Evolutionary conservation across 2,113 vertebrate species (phyloP).

Genomic region (Melanerpes formicivorus): DNA sequence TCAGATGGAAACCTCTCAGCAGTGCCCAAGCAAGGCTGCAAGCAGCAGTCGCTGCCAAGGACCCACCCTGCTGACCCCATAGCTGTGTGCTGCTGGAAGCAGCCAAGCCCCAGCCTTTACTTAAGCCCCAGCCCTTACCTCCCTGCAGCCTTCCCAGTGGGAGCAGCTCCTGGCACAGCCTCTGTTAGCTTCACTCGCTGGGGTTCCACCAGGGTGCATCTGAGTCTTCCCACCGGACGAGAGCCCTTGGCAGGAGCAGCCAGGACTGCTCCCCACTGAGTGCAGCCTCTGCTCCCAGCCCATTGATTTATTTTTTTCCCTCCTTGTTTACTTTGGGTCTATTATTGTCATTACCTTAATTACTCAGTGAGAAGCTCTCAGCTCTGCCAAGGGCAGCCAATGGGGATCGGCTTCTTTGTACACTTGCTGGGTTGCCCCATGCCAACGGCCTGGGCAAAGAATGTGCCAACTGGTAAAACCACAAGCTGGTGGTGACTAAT

Average conservation of each 20-base stretch:
- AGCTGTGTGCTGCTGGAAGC: background rate
- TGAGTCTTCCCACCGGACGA: background rate
- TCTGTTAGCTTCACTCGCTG: rapidly evolving
- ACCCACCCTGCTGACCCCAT: background rate
- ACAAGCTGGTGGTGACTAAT: slow-evolving; percentile 55
- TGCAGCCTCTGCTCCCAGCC: slow-evolving; percentile 22
- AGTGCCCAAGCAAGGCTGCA: background rate
- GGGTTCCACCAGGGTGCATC: background rate
- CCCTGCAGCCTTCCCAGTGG: background rate
- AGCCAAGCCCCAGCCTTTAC: slow-evolving; percentile 27
- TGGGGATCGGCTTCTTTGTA: slow-evolving; percentile 40
- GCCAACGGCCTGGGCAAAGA: background rate
- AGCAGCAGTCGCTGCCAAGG: background rate
- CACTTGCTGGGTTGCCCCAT: slow-evolving; percentile 35
- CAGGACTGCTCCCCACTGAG: background rate
- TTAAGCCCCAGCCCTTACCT: slow-evolving; percentile 62
- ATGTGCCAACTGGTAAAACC: slow-evolving; percentile 59
- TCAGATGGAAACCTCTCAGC: background rate
- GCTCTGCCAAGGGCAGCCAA: slow-evolving; percentile 54
- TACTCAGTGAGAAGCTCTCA: slow-evolving; percentile 54
- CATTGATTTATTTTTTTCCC: slow-evolving; percentile 63
- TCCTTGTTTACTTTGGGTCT: slow-evolving; percentile 70
- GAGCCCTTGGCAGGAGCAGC: background rate
- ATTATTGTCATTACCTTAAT: slow-evolving; percentile 73
- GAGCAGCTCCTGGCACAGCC: background rate